Evolutionary conservation across 2,113 vertebrate species (phyloP).

Genomic region (Entelurus aequoreus): DNA sequence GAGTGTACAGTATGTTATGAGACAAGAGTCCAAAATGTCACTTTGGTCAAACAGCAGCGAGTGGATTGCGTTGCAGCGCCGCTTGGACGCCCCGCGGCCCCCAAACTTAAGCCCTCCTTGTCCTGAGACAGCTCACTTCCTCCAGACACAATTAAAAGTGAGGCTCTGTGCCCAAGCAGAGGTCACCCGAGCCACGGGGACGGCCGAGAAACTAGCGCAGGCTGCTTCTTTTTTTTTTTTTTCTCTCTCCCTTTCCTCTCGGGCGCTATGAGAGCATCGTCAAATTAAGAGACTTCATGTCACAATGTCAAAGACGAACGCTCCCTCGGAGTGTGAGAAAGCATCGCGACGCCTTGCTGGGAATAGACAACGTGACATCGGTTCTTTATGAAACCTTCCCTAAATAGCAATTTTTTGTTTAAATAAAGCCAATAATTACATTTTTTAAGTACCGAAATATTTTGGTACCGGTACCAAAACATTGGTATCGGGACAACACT

Average conservation of each 20-base stretch:
- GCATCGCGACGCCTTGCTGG: not conserved
- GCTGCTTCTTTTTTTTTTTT: constrained; percentile 16
- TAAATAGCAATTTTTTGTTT: not conserved
- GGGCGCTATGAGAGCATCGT: constrained; percentile 60
- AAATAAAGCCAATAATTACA: too few species aligned
- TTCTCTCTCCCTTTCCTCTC: constrained; percentile 27
- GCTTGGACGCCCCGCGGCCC: not conserved
- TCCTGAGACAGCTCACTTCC: constrained; percentile 51
- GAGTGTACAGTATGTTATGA: not conserved
- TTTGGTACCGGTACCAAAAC: too few species aligned
- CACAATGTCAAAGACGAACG: constrained; percentile 63
- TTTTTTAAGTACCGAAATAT: too few species aligned
- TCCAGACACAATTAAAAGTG: constrained; percentile 63
- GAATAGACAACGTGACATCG: too few species aligned
- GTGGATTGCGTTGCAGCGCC: constrained; percentile 1
- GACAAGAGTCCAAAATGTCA: not conserved
- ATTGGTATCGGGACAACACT: too few species aligned
- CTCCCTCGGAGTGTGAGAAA: constrained; percentile 21
- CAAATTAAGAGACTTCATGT: constrained; percentile 70
- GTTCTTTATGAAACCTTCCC: not conserved
- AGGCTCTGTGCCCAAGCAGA: constrained; percentile 50
- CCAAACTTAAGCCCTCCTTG: constrained; percentile 13
- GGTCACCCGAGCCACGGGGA: constrained; percentile 56
- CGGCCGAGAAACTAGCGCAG: constrained; percentile 27
- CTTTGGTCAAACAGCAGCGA: not conserved